Conservation (phyloP, 2,888 invertebrate genomes). For the Papilio demoleus region DNA sequence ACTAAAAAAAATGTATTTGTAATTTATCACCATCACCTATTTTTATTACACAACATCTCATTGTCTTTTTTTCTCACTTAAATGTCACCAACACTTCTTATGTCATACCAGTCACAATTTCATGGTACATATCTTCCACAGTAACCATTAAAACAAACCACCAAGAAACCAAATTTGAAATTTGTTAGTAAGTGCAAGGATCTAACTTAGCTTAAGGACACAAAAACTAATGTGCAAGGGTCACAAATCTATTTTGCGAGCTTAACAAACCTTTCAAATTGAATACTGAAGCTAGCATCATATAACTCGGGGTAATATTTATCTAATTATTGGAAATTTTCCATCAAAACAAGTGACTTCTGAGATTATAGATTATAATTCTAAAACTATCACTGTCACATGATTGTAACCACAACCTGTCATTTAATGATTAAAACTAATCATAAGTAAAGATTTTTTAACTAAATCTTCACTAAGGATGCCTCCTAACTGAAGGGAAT, state of each 20-base stretch:
- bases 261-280: background rate
- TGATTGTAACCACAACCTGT: too few relatives aligned
- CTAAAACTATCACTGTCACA: too few relatives aligned
- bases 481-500: background rate
- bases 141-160: background rate
- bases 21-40: background rate
- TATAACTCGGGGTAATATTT: background rate
- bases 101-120: too few relatives aligned
- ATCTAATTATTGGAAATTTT: background rate
- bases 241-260: too few relatives aligned
- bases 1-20: background rate
- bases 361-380: too few relatives aligned
- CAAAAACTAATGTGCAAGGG: slow-evolving; percentile 13
- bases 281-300: background rate
- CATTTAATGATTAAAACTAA: background rate
- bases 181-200: slow-evolving; percentile 15
- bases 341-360: too few relatives aligned
- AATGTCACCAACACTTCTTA: too few relatives aligned
- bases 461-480: background rate
- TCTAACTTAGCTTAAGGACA: slow-evolving; percentile 7
- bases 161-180: background rate
- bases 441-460: background rate
- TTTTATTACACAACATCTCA: too few relatives aligned
- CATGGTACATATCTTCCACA: too few relatives aligned
- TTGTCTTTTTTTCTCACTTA: too few relatives aligned